These are phyloP conservation scores for Teleogryllus occipitalis DNA, from an alignment of 1,140 invertebrate species.

Conservation along the genomic window DNA sequence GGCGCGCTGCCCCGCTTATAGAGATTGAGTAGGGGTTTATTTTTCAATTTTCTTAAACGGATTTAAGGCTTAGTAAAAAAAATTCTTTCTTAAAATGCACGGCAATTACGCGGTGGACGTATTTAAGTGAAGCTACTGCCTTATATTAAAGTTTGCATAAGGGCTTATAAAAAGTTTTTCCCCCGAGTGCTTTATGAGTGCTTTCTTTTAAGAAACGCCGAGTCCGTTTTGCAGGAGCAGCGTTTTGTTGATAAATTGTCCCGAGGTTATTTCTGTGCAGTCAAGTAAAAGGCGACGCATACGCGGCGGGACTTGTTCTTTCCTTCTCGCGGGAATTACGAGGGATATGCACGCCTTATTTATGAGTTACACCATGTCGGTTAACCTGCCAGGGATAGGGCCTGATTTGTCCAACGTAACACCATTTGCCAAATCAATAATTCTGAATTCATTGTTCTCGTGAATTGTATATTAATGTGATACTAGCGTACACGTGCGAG, in stretches of 20 bases:
- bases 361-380: not conserved
- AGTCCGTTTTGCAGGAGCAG: not conserved
- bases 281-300: not conserved
- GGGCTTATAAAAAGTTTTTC: not conserved
- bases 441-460: no score
- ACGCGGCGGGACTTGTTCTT: not conserved
- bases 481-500: no score
- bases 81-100: not conserved
- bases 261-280: not conserved
- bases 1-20: not conserved
- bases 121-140: not conserved
- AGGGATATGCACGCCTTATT: not conserved
- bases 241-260: not conserved
- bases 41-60: slow-evolving; percentile 5
- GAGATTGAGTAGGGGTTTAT: slow-evolving; percentile 4
- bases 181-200: not conserved
- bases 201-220: not conserved
- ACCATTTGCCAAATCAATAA: no score
- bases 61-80: slow-evolving; percentile 6
- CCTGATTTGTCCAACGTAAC: no score
- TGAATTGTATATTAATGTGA: no score
- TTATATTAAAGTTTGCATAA: not conserved
- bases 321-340: not conserved
- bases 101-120: not conserved
- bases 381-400: no score